Percentiles rank a stretch among this genome's conserved stretches.
Conservation (phyloP, 2,113 vertebrate genomes). For the Pelusios castaneus region DNA sequence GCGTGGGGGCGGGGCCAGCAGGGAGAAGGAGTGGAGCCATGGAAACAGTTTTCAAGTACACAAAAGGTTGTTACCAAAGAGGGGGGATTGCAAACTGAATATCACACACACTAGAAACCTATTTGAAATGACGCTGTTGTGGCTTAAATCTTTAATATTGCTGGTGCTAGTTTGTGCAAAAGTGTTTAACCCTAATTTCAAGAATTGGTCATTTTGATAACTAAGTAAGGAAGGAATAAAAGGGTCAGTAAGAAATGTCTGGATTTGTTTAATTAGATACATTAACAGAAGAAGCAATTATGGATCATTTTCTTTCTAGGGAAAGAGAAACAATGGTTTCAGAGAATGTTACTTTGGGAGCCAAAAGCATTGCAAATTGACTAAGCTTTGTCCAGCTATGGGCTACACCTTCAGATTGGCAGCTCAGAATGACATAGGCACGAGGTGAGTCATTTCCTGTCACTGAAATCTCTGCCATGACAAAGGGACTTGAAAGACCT, state of each 20-base stretch:
- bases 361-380: slow-evolving; percentile 95
- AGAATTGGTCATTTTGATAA: neutral
- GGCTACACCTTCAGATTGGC: slow-evolving; percentile 96
- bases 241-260: rapidly evolving
- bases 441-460: slow-evolving; percentile 79
- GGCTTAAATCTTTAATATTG: neutral
- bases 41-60: too few relatives aligned
- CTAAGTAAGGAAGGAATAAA: neutral
- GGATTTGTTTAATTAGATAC: neutral
- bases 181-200: rapidly evolving
- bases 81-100: neutral
- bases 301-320: slow-evolving; percentile 77
- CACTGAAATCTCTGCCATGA: rapidly evolving
- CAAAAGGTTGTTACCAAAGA: too few relatives aligned
- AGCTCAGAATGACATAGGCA: slow-evolving; percentile 93
- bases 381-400: slow-evolving; percentile 91
- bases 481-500: rapidly evolving
- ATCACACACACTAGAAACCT: neutral
- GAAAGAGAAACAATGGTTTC: slow-evolving; percentile 95
- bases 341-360: slow-evolving; percentile 94
- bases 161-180: neutral
- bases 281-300: rapidly evolving
- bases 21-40: too few relatives aligned
- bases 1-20: too few relatives aligned
- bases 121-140: neutral